Evolutionary conservation across 1,140 invertebrate genomes (phyloP).

Genomic region (Chrysoperla carnea): DNA sequence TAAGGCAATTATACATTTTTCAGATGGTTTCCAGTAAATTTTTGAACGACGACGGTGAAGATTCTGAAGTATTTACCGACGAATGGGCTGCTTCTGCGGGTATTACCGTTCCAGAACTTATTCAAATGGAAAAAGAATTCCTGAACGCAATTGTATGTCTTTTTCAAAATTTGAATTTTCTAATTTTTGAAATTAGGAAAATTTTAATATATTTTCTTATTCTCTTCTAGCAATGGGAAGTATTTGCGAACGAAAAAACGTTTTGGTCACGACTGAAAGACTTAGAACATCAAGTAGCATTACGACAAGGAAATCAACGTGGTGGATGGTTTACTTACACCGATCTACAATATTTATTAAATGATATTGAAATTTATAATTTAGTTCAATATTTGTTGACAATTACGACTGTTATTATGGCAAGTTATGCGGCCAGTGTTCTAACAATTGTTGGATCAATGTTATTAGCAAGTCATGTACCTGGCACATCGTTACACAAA

Average conservation of each 20-base stretch:
- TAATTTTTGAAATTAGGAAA: too few species aligned
- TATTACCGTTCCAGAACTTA: slow-evolving; percentile 54
- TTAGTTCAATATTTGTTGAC: slow-evolving; percentile 35
- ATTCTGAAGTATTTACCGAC: slow-evolving; percentile 70
- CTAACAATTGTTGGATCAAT: slow-evolving; percentile 52
- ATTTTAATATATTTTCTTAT: slow-evolving; percentile 8
- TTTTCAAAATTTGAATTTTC: slow-evolving; percentile 2
- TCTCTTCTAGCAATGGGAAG: slow-evolving; percentile 56
- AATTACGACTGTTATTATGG: slow-evolving; percentile 42
- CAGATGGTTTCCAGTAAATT: slow-evolving; percentile 94
- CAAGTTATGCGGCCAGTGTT: slow-evolving; percentile 53
- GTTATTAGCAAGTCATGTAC: slow-evolving; percentile 38
- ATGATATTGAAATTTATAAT: slow-evolving; percentile 27
- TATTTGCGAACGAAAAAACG: slow-evolving; percentile 51
- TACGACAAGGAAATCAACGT: slow-evolving; percentile 41
- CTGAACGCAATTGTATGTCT: slow-evolving; percentile 70
- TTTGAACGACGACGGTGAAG: slow-evolving; percentile 78
- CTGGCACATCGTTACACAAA: slow-evolving; percentile 22
- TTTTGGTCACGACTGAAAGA: slow-evolving; percentile 49
- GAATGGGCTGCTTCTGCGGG: slow-evolving; percentile 77
- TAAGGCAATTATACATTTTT: slow-evolving; percentile 20
- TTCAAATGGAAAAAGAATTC: slow-evolving; percentile 74
- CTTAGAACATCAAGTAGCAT: slow-evolving; percentile 51
- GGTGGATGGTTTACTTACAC: slow-evolving; percentile 76
- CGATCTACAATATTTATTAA: slow-evolving; percentile 48